phyloP scores from a whole-genome alignment of 2,113 vertebrate genomes.

The Tenrec ecaudatus region DNA sequence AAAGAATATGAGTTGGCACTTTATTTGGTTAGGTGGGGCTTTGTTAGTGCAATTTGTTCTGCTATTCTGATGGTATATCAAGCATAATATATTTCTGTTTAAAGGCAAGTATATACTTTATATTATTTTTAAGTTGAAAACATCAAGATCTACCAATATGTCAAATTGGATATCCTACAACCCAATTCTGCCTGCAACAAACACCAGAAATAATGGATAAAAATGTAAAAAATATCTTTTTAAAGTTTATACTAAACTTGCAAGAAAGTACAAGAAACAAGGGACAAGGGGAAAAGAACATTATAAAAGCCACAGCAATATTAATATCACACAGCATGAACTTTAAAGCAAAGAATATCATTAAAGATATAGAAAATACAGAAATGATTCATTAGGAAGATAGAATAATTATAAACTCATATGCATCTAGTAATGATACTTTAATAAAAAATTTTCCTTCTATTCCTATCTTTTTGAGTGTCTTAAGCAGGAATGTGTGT shows the following conservation, averaged over 20 bases:
- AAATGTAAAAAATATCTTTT: slow-evolving; percentile 42
- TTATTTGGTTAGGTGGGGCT: slow-evolving; percentile 21
- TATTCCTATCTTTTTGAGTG: no score
- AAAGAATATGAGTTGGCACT: slow-evolving; percentile 53
- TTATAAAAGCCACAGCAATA: slow-evolving; percentile 35
- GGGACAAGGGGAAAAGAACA: neutral
- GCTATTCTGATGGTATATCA: slow-evolving; percentile 31
- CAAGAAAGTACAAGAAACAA: slow-evolving; percentile 51
- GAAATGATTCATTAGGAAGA: slow-evolving; percentile 43
- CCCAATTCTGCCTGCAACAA: neutral
- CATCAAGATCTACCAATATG: slow-evolving; percentile 39
- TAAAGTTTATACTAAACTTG: slow-evolving; percentile 41
- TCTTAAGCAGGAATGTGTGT: no score
- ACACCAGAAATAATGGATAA: slow-evolving; percentile 51
- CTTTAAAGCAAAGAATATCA: slow-evolving; percentile 56
- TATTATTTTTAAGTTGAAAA: slow-evolving; percentile 55
- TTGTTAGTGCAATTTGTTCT: slow-evolving; percentile 40
- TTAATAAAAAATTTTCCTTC: no score
- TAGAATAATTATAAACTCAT: slow-evolving; percentile 16
- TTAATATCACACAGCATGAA: neutral
- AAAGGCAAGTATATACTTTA: slow-evolving; percentile 43
- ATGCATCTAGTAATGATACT: neutral
- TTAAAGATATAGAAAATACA: slow-evolving; percentile 16
- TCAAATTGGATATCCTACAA: slow-evolving; percentile 19
- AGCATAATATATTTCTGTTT: slow-evolving; percentile 42